phyloP scores from a whole-genome alignment of 2,113 vertebrate species.

The Xenopus borealis region DNA sequence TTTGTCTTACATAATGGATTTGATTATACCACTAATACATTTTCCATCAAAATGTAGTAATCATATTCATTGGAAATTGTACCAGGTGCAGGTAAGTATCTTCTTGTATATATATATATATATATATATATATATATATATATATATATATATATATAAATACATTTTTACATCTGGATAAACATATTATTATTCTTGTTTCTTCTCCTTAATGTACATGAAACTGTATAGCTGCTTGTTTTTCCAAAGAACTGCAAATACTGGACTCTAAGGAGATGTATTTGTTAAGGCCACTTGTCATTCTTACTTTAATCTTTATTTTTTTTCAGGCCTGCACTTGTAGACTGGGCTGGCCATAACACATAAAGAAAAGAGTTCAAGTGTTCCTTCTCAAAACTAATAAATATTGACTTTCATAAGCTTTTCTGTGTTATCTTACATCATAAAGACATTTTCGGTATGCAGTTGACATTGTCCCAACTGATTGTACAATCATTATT shows the following conservation, averaged over 20 bases:
- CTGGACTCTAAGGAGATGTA: conserved; percentile 24
- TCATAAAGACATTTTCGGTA: conserved; percentile 63
- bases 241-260: conserved; percentile 53
- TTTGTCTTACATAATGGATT: too few relatives aligned
- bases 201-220: conserved; percentile 42
- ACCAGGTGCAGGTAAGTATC: conserved; percentile 41
- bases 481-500: conserved; percentile 73
- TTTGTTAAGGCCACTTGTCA: conserved; percentile 58
- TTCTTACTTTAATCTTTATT: conserved; percentile 65
- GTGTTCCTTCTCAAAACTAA: conserved; percentile 68
- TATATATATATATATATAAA: too few relatives aligned
- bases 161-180: conserved; percentile 34
- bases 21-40: conserved; percentile 27
- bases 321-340: conserved; percentile 48
- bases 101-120: conserved; percentile 23
- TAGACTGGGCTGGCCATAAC: conserved; percentile 43
- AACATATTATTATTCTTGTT: conserved; percentile 34
- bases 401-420: conserved; percentile 68
- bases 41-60: background rate
- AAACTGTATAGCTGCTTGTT: conserved; percentile 47
- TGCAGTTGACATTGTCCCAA: conserved; percentile 73
- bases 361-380: conserved; percentile 63
- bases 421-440: conserved; percentile 68
- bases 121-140: too few relatives aligned
- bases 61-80: conserved; percentile 21